phyloP scores from a whole-genome alignment of 2,888 invertebrate genomes.

The Syritta pipiens region DNA sequence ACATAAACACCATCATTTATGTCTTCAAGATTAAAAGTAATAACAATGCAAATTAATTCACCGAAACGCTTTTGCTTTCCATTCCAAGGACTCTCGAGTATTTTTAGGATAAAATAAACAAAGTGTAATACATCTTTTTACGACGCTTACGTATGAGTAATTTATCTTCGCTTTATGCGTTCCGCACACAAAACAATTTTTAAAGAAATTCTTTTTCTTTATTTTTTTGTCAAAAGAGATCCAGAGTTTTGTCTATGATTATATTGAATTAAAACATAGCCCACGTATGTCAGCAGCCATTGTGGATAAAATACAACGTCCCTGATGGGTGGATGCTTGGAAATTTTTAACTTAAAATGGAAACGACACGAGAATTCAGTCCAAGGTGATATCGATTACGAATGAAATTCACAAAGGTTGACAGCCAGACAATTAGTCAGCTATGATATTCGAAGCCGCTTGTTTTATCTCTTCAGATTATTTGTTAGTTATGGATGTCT shows the following conservation, averaged over 20 bases:
- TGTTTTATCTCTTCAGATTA: slow-evolving; percentile 20
- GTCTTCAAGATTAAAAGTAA: slow-evolving; percentile 31
- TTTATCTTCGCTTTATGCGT: slow-evolving; percentile 12
- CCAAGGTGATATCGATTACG: slow-evolving; percentile 1
- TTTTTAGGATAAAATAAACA: slow-evolving; percentile 22
- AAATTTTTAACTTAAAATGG: background rate
- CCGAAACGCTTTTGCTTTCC: slow-evolving; percentile 3
- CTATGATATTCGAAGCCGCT: slow-evolving; percentile 10
- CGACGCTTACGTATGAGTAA: slow-evolving; percentile 22
- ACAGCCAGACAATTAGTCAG: slow-evolving; percentile 35
- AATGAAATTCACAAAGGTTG: slow-evolving; percentile 43
- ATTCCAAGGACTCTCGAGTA: slow-evolving; percentile 23
- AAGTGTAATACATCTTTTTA: slow-evolving; percentile 24
- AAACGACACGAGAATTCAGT: background rate
- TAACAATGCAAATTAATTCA: slow-evolving; percentile 49
- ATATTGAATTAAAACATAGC: no score
- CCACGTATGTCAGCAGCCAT: no score
- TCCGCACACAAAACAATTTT: background rate
- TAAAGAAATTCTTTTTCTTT: slow-evolving; percentile 1
- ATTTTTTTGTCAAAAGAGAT: background rate
- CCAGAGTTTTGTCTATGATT: background rate
- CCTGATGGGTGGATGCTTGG: background rate
- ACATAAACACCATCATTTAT: slow-evolving; percentile 13
- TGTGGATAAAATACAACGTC: no score
- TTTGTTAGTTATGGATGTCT: background rate